These are phyloP conservation scores for Caiman crocodilus DNA, from an alignment of 2,797 vertebrate species.

Conservation along the genomic window DNA sequence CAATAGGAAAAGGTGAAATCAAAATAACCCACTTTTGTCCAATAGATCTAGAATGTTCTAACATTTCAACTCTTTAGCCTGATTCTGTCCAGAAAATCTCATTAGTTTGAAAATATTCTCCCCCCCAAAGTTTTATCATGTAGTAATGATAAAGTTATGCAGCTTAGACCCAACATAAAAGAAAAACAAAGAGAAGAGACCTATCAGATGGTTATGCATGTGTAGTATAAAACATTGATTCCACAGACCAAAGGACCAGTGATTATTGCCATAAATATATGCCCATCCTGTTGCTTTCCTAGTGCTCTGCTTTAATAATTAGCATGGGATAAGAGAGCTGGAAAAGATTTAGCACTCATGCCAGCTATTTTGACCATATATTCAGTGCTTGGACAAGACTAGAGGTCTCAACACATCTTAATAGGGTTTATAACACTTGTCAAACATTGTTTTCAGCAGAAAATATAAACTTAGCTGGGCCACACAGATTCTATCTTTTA, in stretches of 20 bases:
- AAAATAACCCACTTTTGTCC: too few relatives aligned
- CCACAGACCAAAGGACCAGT: neutral
- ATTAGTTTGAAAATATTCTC: too few relatives aligned
- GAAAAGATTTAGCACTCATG: neutral
- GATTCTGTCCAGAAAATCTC: too few relatives aligned
- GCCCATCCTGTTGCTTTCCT: neutral
- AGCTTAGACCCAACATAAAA: too few relatives aligned
- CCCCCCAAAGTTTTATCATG: too few relatives aligned
- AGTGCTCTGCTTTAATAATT: neutral
- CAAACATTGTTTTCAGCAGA: neutral
- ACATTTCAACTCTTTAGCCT: too few relatives aligned
- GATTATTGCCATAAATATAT: neutral
- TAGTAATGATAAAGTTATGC: too few relatives aligned
- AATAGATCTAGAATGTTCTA: too few relatives aligned
- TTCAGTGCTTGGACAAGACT: neutral
- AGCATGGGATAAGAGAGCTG: fast-evolving
- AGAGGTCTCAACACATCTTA: neutral
- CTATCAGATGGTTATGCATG: too few relatives aligned
- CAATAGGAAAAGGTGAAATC: too few relatives aligned
- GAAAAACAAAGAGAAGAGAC: too few relatives aligned
- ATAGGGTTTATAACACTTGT: neutral
- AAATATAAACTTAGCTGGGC: neutral
- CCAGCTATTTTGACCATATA: neutral
- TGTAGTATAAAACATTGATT: too few relatives aligned
- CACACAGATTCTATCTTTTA: fast-evolving